These are phyloP conservation scores for Camponotus vicinus DNA, from an alignment of 1,140 invertebrate genomes.

Conservation along the genomic window DNA sequence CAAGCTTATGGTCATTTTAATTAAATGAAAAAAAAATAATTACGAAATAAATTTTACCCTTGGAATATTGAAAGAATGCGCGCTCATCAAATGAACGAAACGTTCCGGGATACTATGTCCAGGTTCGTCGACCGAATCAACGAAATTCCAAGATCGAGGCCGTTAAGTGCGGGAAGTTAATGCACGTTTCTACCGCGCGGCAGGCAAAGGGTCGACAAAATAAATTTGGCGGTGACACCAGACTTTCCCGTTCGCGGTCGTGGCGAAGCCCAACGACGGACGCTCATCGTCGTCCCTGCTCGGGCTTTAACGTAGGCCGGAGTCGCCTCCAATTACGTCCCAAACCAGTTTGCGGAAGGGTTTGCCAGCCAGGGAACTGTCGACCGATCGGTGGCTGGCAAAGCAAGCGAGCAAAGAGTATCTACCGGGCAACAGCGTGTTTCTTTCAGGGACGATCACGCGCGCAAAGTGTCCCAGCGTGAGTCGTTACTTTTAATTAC, in stretches of 20 bases:
- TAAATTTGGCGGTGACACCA: conserved; percentile 58
- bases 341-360: conserved; percentile 77
- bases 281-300: conserved; percentile 19
- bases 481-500: conserved; percentile 67
- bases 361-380: conserved; percentile 15
- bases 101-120: too few relatives aligned
- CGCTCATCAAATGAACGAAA: neutral
- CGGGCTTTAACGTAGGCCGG: conserved; percentile 39
- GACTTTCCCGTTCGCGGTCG: conserved; percentile 52
- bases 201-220: conserved; percentile 46
- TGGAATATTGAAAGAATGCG: neutral
- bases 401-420: conserved; percentile 11
- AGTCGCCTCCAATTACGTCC: conserved; percentile 81
- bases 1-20: neutral
- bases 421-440: neutral
- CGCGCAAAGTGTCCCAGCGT: conserved; percentile 4
- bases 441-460: conserved; percentile 34
- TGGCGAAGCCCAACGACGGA: conserved; percentile 23
- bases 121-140: conserved; percentile 36
- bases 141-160: conserved; percentile 48
- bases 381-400: conserved; percentile 32
- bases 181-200: conserved; percentile 30
- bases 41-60: neutral
- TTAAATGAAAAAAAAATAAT: neutral
- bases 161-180: conserved; percentile 55